Conservation (phyloP, 2,888 invertebrate species). For the Dromius quadrimaculatus region DNA sequence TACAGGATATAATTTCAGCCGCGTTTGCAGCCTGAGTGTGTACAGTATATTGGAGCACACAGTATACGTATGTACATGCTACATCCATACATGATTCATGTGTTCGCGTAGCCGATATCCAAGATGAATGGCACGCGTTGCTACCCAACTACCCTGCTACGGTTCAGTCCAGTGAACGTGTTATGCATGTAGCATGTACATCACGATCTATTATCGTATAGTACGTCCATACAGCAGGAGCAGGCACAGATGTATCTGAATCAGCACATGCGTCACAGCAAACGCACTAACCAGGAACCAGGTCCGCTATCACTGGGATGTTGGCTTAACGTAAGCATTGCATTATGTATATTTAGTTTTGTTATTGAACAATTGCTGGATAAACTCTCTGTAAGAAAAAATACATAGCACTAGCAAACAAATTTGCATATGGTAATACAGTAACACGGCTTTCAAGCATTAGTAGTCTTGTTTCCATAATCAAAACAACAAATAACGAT, state of each 20-base stretch:
- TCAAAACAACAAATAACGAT: too few relatives aligned
- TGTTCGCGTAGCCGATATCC: background rate
- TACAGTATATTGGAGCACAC: background rate
- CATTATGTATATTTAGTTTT: slow-evolving; percentile 23
- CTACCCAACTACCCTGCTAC: background rate
- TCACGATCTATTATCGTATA: slow-evolving; percentile 30
- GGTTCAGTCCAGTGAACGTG: slow-evolving; percentile 17
- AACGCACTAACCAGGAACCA: background rate
- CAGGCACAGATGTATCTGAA: slow-evolving; percentile 15
- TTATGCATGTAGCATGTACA: slow-evolving; percentile 28
- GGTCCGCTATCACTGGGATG: background rate
- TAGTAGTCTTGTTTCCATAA: too few relatives aligned
- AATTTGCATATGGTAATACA: too few relatives aligned
- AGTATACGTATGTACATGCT: slow-evolving; percentile 5
- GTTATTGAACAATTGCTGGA: too few relatives aligned
- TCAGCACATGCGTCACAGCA: background rate
- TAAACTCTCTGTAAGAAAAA: too few relatives aligned
- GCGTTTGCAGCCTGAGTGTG: too few relatives aligned
- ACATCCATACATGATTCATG: slow-evolving; percentile 30
- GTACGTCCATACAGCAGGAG: background rate
- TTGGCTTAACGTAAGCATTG: background rate
- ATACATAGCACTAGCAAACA: too few relatives aligned
- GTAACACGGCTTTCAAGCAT: too few relatives aligned
- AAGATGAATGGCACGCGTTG: slow-evolving; percentile 27
- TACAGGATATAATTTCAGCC: background rate